phyloP scores from a whole-genome alignment of 2,888 invertebrate genomes.

The Phlogophora meticulosa region DNA sequence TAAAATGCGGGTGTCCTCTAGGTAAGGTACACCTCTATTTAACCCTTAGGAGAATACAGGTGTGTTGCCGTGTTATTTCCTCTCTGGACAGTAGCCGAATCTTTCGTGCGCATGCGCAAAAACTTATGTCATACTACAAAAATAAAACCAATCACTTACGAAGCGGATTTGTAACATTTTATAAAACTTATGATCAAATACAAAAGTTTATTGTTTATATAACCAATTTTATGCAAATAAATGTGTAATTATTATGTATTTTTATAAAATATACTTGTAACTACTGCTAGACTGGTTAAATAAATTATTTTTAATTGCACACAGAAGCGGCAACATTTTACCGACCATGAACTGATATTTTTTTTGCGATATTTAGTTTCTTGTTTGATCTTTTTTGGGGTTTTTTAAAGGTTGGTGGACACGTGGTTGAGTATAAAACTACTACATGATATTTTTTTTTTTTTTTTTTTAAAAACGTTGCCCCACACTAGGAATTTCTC shows the following conservation, averaged over 20 bases:
- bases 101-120: neutral
- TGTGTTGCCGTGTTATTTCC: too few relatives aligned
- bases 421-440: neutral
- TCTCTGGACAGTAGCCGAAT: neutral
- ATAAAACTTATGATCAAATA: constrained; percentile 21
- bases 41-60: too few relatives aligned
- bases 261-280: constrained; percentile 58
- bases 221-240: constrained; percentile 62
- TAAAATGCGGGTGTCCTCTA: too few relatives aligned
- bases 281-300: constrained; percentile 39
- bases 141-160: constrained; percentile 18
- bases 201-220: constrained; percentile 34
- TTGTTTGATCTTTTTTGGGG: constrained; percentile 1
- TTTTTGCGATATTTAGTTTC: constrained; percentile 33
- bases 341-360: constrained; percentile 57
- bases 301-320: constrained; percentile 58
- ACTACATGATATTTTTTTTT: too few relatives aligned
- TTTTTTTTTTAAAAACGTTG: too few relatives aligned
- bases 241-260: constrained; percentile 57
- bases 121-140: constrained; percentile 4
- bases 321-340: constrained; percentile 56
- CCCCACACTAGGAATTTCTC: too few relatives aligned
- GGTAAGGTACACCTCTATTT: too few relatives aligned
- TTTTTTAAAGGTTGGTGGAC: constrained; percentile 7
- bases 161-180: constrained; percentile 19